Evolutionary conservation across 1,140 invertebrate species (phyloP), one percentile per base, ranked within the genome.

Genomic region (Orchestia grillus): DNA sequence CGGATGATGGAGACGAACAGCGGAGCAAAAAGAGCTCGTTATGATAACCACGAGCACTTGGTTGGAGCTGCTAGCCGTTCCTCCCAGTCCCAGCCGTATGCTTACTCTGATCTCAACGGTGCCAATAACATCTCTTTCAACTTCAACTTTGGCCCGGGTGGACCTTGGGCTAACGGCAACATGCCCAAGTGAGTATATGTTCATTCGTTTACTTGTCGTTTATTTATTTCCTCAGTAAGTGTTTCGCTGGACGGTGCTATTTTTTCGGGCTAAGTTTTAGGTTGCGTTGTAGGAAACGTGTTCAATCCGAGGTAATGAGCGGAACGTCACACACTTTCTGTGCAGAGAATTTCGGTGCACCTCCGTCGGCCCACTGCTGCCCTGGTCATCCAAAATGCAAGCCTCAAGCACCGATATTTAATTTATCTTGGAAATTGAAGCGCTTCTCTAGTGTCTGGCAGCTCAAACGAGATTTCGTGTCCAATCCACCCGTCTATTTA

Each of bases 1-100:
- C 88, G 43, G 88, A 90, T 90, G 88, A 90, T 90, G 88, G 88
- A 90, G 88, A 90, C 88, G 28, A 90, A 44, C 88, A 41, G 4
- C n/a, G 88, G n/a, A 41, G 43, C 88, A 90, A 90, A 90, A 90
- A 90, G 88, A 44, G 88, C 43, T 90, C 88, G 88, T 90, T 90
- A 90, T 90, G 88, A 90, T 90, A 36, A 90, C 41, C 88, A 90
- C 36, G 41, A 90, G 88, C 88, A 42, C 15, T 28, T 42, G n/a
- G 88, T 41, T 41, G 88, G 88, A 90, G 43, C 23, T 42, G n/a
- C 43, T 15, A 40, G 36, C 41, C 87, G 36, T 41, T 3, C 43
- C 28, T 36, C 23, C 28, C 28, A 41, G 23, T 3, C n/a, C 43
- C 88, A 90, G 41, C 88, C 88, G 36, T 90, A 90, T 90, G 88